Conservation (phyloP, 2,113 vertebrate species). For the Axis porcinus region DNA sequence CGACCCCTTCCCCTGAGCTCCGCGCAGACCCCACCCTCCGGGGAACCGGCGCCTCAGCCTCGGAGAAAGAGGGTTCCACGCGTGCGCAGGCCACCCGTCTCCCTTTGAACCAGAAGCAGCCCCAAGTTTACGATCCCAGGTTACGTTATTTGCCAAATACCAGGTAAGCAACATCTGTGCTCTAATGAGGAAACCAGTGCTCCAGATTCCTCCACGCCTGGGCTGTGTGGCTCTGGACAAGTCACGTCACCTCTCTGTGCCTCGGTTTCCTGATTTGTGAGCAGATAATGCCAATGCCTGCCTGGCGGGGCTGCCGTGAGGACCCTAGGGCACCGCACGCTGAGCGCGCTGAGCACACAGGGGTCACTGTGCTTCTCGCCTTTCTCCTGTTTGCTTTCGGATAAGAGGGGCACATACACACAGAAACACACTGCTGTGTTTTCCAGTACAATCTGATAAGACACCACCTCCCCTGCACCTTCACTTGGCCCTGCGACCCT, state of each 20-base stretch:
- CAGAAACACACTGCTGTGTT: neutral
- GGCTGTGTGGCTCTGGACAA: neutral
- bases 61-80: neutral
- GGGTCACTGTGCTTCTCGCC: no score
- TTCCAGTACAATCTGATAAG: neutral
- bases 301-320: neutral
- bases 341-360: accelerated
- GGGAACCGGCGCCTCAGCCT: neutral
- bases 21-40: accelerated
- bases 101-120: neutral
- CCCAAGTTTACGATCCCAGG: neutral
- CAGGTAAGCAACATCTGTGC: neutral
- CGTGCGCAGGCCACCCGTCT: neutral
- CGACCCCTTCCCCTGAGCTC: neutral
- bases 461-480: neutral
- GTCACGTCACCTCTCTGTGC: neutral
- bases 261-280: neutral
- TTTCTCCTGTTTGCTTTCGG: neutral
- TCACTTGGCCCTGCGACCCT: neutral
- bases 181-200: neutral
- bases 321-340: neutral
- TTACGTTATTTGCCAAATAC: neutral
- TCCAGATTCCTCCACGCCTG: neutral
- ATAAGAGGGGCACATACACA: accelerated
- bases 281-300: neutral